Base-by-base conservation (phyloP, 2,797 vertebrate genomes). In the Psittacula echo region DNA sequence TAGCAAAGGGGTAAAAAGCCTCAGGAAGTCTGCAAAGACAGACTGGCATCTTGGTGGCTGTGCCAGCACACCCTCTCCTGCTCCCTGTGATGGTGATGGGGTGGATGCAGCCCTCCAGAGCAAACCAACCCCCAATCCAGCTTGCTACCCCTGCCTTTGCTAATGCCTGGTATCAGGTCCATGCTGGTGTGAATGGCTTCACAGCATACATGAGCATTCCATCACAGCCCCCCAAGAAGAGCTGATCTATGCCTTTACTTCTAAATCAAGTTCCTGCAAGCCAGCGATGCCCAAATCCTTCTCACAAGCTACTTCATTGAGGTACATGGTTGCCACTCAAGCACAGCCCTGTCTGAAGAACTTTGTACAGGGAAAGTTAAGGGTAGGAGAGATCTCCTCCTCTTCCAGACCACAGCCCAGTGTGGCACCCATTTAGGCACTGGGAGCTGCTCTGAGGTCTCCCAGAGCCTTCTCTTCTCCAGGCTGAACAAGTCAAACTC, bases 21-120 rank as follows among this genome's bases (percentile, higher is more conserved):
- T 65, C 29, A 29, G 32, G 21, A 61, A 91, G 17, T 6, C 51
- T 74, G 30, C 37, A 42, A 4, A 17, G 39, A 10, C 23, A 81
- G 65, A 30, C 45, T 37, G 58, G n/a, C 32, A 45, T 19, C 19
- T 50, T 0, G 0, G 26, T n/a, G 32, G 44, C 58, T 39, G 29
- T 73, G 67, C 53, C 61, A 54, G 39, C 0, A 0, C 30, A 17
- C 9, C 23, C 14, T 5, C 8, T 27, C 15, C 32, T 1, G 1
- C 39, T 50, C 45, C 72, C 53, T 0, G 1, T 26, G 45, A 17
- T 2, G 37, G 42, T 0, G 1, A 5, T 2, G 12, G 23, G 42
- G 37, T 9, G 53, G 53, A 42, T 1, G 7, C 41, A 45, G 34
- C 29, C 18, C 34, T 56, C 14, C 15, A 72, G 22, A 11, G 22